Base-by-base conservation (phyloP, 2,797 vertebrate species). In the Coregonus ussuriensis region DNA sequence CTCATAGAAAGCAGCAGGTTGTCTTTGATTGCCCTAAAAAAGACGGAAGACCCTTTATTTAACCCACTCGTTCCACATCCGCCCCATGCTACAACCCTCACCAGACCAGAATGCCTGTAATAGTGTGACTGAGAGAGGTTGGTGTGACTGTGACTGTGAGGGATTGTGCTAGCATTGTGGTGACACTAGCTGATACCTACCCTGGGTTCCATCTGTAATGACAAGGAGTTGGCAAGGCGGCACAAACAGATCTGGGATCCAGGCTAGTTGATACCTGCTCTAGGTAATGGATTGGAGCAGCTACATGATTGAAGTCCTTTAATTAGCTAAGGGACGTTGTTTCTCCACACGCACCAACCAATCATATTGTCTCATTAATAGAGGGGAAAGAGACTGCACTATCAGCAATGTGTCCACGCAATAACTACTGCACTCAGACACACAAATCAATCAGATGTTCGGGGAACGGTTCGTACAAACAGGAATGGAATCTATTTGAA, bases 211-310 rank as follows among this genome's bases (percentile, higher is more conserved):
- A 47, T 47, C 41, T 47, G 41, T 11, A 47, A 47, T 47, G 41
- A 47, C 41, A 47, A 47, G 41, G 41, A 11, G 7, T 41, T 41
- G 41, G 41, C 41, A 47, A 47, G 41, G 41, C 9, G 41, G 41
- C 41, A 47, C 41, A 47, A 47, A 47, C 41, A 47, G 41, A 11
- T 47, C 41, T 47, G 41, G 9, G 41, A 47, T 47, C 41, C 41
- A 47, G 9, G 41, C 41, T 9, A 47, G 41, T 9, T 47, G 41
- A 47, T 47, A 89, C 89, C 85, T 69, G 86, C 89, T 88, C 78
- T 91, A 94, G 91, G 90, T 94, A 94, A 93, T 93, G 92, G 91
- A 94, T 94, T 91, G 71, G 72, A 65, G 1, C 75, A 74, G 70
- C 62, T 85, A 87, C 77, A 71, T 89, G 92, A 93, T 89, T 92